These are phyloP conservation scores for Linyphia triangularis DNA, from an alignment of 2,888 invertebrate species.

Conservation along the genomic window DNA sequence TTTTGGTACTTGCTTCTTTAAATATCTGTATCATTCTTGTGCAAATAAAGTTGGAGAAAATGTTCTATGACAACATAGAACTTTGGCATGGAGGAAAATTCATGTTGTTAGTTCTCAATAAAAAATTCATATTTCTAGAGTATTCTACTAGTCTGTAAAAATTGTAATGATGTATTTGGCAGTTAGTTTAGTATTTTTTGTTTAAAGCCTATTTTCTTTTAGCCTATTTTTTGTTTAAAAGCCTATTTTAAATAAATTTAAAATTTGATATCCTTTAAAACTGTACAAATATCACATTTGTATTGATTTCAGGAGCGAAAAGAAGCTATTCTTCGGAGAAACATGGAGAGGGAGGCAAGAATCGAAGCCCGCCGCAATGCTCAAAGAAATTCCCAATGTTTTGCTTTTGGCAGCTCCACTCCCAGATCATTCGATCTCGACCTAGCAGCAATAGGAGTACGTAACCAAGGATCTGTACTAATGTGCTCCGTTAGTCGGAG, in stretches of 20 bases:
- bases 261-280: neutral
- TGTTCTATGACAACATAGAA: too few relatives aligned
- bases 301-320: conserved; percentile 85
- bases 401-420: conserved; percentile 95
- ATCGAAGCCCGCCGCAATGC: conserved; percentile 89
- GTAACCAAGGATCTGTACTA: conserved; percentile 57
- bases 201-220: too few relatives aligned
- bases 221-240: neutral
- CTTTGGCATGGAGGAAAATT: too few relatives aligned
- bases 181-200: too few relatives aligned
- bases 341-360: conserved; percentile 90
- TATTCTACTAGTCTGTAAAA: too few relatives aligned
- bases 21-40: too few relatives aligned
- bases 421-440: conserved; percentile 84
- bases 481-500: conserved; percentile 63
- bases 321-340: conserved; percentile 91
- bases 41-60: too few relatives aligned
- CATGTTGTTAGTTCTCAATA: too few relatives aligned
- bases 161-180: too few relatives aligned
- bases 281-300: neutral
- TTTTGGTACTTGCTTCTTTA: too few relatives aligned
- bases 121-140: too few relatives aligned
- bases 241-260: neutral
- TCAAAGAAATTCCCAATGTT: conserved; percentile 87
- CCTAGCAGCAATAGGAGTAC: conserved; percentile 81